Evolutionary conservation across 2,797 vertebrate genomes (phyloP), one percentile per base, ranked within the genome.

Genomic region (Labeo calbasu): DNA sequence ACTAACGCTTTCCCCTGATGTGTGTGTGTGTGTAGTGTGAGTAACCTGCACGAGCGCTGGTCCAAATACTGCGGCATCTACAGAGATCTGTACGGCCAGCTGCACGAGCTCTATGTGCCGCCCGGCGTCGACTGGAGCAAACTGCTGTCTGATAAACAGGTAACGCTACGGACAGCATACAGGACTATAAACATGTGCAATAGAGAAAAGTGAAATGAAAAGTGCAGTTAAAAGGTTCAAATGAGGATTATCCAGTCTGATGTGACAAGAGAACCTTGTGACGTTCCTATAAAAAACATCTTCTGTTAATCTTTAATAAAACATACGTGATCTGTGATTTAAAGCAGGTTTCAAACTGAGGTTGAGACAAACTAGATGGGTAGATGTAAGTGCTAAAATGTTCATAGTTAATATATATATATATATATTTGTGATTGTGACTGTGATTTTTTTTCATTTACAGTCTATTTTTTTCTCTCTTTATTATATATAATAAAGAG

Each of bases 81-180:
- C 93, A 93, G 96, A 0, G 93, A 95, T 0, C 90, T 99, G 72
- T 99, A 99, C 0, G 96, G 96, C 53, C 90, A 91, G 40, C 90
- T 94, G 7, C 91, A 92, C 1, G 71, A 94, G 72, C 46, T 95
- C 0, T 92, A 94, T 0, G 14, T 88, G 17, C 91, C 85, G 0
- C 92, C 94, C 25, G 93, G 93, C 84, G 92, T 98, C 0, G 94
- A 96, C 93, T 99, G 97, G 98, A 89, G 89, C 1, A 89, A 93
- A 5, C 91, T 96, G 89, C 91, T 99, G 84, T 92, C 95, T 21
- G 93, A 95, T 4, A 99, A 98, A 79, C 95, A 95, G 97, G 98
- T 99, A 86, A 90, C 89, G 23, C 2, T 5, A 25, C 23, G 13
- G 55, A 3, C 23, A 70, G 5, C 19, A 9, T 14, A 63, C 59